phyloP scores from a whole-genome alignment of 2,888 invertebrate genomes.

The Geotrupes spiniger region DNA sequence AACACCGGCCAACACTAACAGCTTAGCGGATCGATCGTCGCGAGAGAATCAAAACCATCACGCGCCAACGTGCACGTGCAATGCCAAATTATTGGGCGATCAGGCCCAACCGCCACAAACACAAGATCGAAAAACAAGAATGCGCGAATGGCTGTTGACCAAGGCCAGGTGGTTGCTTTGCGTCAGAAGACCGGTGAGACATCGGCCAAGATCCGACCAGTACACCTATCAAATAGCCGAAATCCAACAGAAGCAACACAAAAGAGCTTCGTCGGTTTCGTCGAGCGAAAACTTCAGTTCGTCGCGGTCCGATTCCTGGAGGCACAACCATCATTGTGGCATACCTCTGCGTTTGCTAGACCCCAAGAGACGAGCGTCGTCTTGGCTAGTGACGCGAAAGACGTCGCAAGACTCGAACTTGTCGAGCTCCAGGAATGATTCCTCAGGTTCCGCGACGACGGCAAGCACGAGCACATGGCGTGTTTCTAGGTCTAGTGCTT shows the following conservation, averaged over 20 bases:
- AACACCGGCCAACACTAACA: constrained; percentile 84
- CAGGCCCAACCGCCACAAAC: constrained; percentile 24
- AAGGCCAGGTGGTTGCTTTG: constrained; percentile 55
- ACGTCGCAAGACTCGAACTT: constrained; percentile 90
- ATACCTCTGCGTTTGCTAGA: constrained; percentile 73
- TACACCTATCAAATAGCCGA: constrained; percentile 75
- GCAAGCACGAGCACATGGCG: constrained; percentile 90
- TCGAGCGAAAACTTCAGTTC: constrained; percentile 90
- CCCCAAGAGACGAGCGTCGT: constrained; percentile 77
- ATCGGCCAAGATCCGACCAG: constrained; percentile 59
- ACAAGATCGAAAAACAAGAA: constrained; percentile 42
- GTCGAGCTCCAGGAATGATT: constrained; percentile 87
- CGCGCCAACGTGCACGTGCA: constrained; percentile 59
- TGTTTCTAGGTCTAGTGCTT: constrained; percentile 79
- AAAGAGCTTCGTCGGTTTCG: constrained; percentile 78
- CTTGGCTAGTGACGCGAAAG: constrained; percentile 88
- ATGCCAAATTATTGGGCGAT: constrained; percentile 56
- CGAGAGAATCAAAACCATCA: constrained; percentile 65
- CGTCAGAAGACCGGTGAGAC: constrained; percentile 41
- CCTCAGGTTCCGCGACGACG: constrained; percentile 84
- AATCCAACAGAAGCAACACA: constrained; percentile 71
- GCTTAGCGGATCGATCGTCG: constrained; percentile 75
- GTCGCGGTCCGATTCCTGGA: constrained; percentile 84
- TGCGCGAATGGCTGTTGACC: constrained; percentile 48
- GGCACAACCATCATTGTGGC: constrained; percentile 70